Conservation (phyloP, 1,140 invertebrate genomes). For the Sesamia nonagrioides region DNA sequence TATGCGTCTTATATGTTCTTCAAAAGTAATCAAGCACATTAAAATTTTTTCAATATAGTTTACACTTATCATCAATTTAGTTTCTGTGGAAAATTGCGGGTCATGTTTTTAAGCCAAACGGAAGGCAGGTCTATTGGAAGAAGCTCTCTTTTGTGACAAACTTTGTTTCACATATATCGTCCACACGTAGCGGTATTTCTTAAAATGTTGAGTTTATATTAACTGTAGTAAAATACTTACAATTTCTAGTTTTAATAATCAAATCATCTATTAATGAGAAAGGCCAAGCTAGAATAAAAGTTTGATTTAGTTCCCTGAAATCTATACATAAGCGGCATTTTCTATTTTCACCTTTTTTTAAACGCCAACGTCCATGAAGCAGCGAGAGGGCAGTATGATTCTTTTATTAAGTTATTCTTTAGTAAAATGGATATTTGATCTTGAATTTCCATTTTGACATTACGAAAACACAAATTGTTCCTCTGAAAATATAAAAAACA, state of each 20-base stretch:
- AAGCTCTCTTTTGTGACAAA: not conserved
- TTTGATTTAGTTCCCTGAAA: not conserved
- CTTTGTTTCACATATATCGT: not conserved
- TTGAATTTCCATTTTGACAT: not conserved
- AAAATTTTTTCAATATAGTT: not conserved
- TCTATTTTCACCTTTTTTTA: too few relatives aligned
- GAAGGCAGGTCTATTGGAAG: not conserved
- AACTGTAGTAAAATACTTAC: not conserved
- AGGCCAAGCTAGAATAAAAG: not conserved
- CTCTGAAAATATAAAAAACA: too few relatives aligned
- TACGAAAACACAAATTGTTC: too few relatives aligned
- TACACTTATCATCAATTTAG: not conserved
- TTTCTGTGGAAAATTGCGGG: not conserved
- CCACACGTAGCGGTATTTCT: not conserved
- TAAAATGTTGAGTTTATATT: not conserved
- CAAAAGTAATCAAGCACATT: not conserved
- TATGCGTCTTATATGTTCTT: too few relatives aligned
- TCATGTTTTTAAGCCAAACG: conserved; percentile 4
- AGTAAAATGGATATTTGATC: not conserved
- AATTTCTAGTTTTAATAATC: too few relatives aligned
- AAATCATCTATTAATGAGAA: too few relatives aligned
- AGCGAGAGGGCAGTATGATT: not conserved
- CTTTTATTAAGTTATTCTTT: not conserved
- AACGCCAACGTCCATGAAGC: not conserved
- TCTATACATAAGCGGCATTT: not conserved